Evolutionary conservation across 1,140 invertebrate species (phyloP).

Genomic region (Atopsyche davidsoni): DNA sequence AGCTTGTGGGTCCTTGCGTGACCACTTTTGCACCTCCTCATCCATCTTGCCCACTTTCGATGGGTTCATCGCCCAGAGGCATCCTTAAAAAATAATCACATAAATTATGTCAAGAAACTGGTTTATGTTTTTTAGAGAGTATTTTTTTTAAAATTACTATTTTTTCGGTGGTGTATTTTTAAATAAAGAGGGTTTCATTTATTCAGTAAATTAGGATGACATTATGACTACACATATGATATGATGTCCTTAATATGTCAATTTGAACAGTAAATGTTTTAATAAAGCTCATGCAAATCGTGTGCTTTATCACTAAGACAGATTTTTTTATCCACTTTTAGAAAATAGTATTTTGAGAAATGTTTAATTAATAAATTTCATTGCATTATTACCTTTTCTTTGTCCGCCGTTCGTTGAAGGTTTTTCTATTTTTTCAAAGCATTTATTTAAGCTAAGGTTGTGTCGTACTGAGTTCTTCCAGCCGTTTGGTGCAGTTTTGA

Average conservation of each 20-base stretch:
- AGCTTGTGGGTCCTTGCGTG: slow-evolving; percentile 82
- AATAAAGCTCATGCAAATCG: no score
- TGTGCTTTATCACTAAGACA: no score
- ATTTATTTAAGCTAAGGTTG: slow-evolving; percentile 94
- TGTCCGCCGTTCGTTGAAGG: slow-evolving; percentile 74
- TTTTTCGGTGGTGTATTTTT: no score
- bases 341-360: no score
- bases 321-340: no score
- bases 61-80: slow-evolving; percentile 95
- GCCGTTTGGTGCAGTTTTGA: slow-evolving; percentile 92
- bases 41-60: slow-evolving; percentile 94
- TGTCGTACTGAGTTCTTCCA: slow-evolving; percentile 98
- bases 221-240: no score
- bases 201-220: not conserved
- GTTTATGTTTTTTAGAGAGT: not conserved
- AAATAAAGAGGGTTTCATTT: no score
- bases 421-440: slow-evolving; percentile 96
- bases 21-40: slow-evolving; percentile 95
- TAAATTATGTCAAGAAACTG: not conserved
- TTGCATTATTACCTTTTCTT: slow-evolving; percentile 64
- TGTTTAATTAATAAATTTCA: no score
- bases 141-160: no score
- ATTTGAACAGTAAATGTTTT: no score
- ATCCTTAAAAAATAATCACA: slow-evolving; percentile 48
- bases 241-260: no score